Evolutionary conservation across 2,113 vertebrate species (phyloP), one percentile per base, ranked within the genome.

Genomic region (Symphodus melops): DNA sequence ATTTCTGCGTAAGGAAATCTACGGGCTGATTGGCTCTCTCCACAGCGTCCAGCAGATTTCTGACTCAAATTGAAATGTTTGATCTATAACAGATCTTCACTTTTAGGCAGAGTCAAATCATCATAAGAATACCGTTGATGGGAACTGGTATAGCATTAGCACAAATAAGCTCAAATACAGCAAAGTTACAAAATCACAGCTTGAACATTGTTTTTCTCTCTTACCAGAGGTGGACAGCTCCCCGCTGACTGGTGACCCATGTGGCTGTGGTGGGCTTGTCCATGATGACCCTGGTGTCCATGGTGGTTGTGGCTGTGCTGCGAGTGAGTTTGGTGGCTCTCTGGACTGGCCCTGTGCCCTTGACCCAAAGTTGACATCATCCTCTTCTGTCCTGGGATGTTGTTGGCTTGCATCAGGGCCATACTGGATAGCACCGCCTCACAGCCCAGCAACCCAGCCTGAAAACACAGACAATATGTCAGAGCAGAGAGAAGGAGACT

Each of bases 381-480:
- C 86, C 94, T 95, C 89, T 94, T 95, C 75, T 94, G 93, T 55
- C 88, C 88, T 60, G 93, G 82, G 77, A 94, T 92, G 83, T 90
- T 94, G 92, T 92, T 94, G 84, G 94, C 94, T 81, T 95, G 94
- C 94, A 95, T 94, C 68, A 95, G 89, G 72, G 94, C 94, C 94
- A 95, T 94, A 87, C 94, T 94, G 85, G 94, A 95, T 70, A 94
- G 89, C 86, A 95, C 93, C 2, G 93, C 93, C 89, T 95, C 94
- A 41, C 94, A 94, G 83, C 94, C 94, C 89, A 94, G 92, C 89
- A 95, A 88, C 81, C 94, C 92, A 84, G 94, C 93, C 94, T 95
- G 79, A 59, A 59, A 78, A 87, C 42, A 86, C 55, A 90, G 80
- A 88, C 41, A 72, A 64, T 54, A 80, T 9, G 56, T 87, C 6